Base-by-base conservation (phyloP, 2,888 invertebrate genomes). In the Rapana venosa region DNA sequence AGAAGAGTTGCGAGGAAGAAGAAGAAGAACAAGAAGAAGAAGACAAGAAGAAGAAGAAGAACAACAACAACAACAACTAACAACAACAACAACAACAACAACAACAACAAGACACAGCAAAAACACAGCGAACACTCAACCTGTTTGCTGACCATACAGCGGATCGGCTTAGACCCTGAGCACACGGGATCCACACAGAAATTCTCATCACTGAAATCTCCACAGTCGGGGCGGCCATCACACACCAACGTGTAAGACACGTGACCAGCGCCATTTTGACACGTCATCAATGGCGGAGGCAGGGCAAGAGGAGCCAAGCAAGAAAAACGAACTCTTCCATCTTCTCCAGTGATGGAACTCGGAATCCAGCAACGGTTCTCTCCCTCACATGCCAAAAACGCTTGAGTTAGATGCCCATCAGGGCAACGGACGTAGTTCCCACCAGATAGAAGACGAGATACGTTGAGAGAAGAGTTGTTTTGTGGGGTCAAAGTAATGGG, bases 201-300 rank as follows among this genome's bases (percentile, higher is more conserved):
- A 58, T 56, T 30, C 85, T 85, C 85, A 30, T 85, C 85, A 58
- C 85, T 85, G 58, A n/a, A 26, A 22, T 85, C 85, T 1, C 13
- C 58, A 56, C 85, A 85, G 32, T 85, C 85, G 11, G 47, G 26
- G 1, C 61, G 85, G 11, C 56, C 56, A n/a, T 85, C 85, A 61
- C 85, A 85, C 85, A 85, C 85, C 58, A 85, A 17, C 5, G 58
- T 61, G 58, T 85, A 85, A 8, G 85, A 58, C 56, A 85, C 58
- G 30, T 85, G 30, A n/a, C 32, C 85, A 11, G 32, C 56, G 56
- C 85, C 85, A 58, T 58, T 58, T 20, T 17, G 22, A 56, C 85
- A 85, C 58, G 56, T n/a, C 56, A 85, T 56, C 5, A 17, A 36
- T 17, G 56, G 26, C 26, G 83, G 83, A 56, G 15, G 47, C 47